Evolutionary conservation across 2,797 vertebrate species (phyloP), one percentile per base, ranked within the genome.

Genomic region (Hyperoplus immaculatus): DNA sequence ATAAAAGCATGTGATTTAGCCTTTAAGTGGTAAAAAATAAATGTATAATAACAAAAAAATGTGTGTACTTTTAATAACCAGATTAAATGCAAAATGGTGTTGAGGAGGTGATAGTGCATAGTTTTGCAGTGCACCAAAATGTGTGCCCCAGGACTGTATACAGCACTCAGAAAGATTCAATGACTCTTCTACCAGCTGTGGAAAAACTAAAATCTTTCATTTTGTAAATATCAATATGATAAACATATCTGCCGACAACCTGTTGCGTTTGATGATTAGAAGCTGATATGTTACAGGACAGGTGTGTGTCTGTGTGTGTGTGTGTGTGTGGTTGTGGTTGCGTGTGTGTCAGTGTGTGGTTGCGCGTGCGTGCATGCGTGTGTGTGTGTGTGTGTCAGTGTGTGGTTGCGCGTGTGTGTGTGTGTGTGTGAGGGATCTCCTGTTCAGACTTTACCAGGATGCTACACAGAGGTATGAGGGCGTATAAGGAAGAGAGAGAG

Each of bases 191-290:
- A 92, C 87, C 81, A 86, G 88, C 90, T 87, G 88, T 85, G 88
- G 81, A 87, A 61, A 88, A 90, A 91, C 78, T 77, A 69, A 87
- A 87, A 92, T 86, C 90, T 92, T 91, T 94, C 93, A 82, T 70
- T 87, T 93, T 81, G 81, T 91, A 92, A 93, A 92, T 95, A 95
- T 95, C 94, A 95, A 95, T 95, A 95, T 95, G 95, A 95, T 96
- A 95, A 95, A 95, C 90, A 88, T 91, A 92, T 95, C 90, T 92
- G 93, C 92, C 83, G 67, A 88, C 86, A 86, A 93, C 89, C 88
- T 85, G 88, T 80, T 85, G 78, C 80, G 67, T 82, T 66, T 69
- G 77, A 89, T 85, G 87, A 79, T 91, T 78, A 70, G 81, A 88
- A 92, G 91, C 88, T 92, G 94, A 95, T 94, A 93, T 94, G 93